phyloP scores from a whole-genome alignment of 2,888 invertebrate genomes.

The Autographa gamma region DNA sequence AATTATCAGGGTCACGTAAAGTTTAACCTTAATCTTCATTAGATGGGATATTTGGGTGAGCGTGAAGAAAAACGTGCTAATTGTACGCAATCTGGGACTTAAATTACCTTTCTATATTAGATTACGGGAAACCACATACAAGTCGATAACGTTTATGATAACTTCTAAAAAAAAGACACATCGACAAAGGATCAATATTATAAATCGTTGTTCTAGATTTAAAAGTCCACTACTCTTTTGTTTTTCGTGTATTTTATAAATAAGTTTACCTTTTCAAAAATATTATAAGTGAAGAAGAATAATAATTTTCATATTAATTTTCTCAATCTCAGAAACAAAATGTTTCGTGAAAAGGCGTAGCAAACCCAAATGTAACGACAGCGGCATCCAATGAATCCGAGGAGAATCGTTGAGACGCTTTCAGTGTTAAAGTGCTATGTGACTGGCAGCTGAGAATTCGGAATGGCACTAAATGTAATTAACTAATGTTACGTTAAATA shows the following conservation, averaged over 20 bases:
- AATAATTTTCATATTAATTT: too few species aligned
- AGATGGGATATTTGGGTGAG: slow-evolving; percentile 35
- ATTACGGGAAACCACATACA: not conserved
- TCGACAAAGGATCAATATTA: too few species aligned
- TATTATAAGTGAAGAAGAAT: too few species aligned
- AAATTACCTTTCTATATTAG: slow-evolving; percentile 6
- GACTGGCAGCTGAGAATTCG: slow-evolving; percentile 22
- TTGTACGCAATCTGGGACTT: slow-evolving; percentile 17
- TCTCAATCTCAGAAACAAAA: slow-evolving; percentile 37
- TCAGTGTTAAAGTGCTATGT: slow-evolving; percentile 45
- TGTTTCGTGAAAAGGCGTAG: slow-evolving; percentile 25
- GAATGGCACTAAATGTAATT: slow-evolving; percentile 3
- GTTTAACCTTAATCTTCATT: slow-evolving; percentile 42
- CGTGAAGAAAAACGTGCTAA: slow-evolving; percentile 18
- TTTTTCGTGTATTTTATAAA: too few species aligned
- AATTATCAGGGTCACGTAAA: slow-evolving; percentile 37
- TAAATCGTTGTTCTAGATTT: too few species aligned
- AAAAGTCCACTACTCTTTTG: too few species aligned
- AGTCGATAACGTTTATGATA: too few species aligned
- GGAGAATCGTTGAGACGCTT: slow-evolving; percentile 52
- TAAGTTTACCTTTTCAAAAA: too few species aligned
- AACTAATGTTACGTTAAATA: slow-evolving; percentile 8
- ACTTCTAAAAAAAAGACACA: too few species aligned
- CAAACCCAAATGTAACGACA: slow-evolving; percentile 26
- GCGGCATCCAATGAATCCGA: slow-evolving; percentile 10